Percentiles rank a stretch among this genome's conserved stretches.
Conservation (phyloP, 2,113 vertebrate species). For the Numida meleagris region DNA sequence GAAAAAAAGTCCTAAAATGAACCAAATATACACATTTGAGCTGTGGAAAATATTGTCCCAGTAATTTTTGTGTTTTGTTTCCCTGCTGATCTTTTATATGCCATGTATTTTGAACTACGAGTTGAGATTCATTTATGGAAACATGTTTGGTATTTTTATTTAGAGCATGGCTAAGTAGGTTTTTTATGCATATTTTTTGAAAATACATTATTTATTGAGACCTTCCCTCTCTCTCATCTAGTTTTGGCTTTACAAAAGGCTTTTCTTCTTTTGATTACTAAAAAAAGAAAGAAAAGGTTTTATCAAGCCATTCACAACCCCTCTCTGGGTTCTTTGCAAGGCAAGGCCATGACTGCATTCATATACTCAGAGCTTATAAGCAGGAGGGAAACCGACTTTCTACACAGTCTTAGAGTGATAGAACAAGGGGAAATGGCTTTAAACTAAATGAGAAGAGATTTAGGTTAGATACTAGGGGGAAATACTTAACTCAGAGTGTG, state of each 20-base stretch:
- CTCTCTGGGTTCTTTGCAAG: neutral
- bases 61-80: neutral
- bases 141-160: neutral
- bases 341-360: neutral
- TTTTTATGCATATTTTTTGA: accelerated
- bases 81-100: neutral
- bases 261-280: neutral
- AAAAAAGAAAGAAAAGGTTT: neutral
- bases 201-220: neutral
- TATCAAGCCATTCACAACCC: neutral
- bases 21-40: neutral
- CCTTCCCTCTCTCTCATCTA: neutral
- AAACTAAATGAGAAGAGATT: neutral
- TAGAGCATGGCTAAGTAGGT: neutral
- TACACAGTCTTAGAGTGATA: too few relatives aligned
- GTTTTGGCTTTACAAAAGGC: neutral
- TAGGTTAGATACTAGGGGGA: too few relatives aligned
- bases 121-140: neutral
- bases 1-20: neutral
- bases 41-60: neutral
- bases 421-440: neutral
- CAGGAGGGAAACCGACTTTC: too few relatives aligned
- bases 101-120: neutral
- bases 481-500: too few relatives aligned
- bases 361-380: too few relatives aligned